Base-by-base conservation (phyloP, 1,140 invertebrate species). In the Coenobita brevimanus region DNA sequence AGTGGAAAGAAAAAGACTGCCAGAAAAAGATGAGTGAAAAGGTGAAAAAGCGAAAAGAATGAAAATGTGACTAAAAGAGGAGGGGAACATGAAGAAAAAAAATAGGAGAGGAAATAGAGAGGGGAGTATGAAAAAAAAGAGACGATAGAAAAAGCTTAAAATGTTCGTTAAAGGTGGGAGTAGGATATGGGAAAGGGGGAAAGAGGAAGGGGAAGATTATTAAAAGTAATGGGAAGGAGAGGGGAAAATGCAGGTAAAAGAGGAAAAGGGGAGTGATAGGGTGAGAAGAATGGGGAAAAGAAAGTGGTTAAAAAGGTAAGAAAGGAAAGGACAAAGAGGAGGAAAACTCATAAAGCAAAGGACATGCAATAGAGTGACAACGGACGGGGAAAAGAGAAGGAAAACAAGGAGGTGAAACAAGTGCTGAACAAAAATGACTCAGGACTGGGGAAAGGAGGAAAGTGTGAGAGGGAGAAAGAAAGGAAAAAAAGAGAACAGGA, bases 401-500 rank as follows among this genome's bases (percentile, higher is more conserved):
- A 67, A 33, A 67, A 33, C 27, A 43, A 46, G 75, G 30, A 24
- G 50, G 4, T 15, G 43, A 46, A 24, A 78, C 38, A 46, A 43
- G 46, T 36, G 43, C n/a, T 36, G 71, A 75, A 38, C 33, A 38
- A 75, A n/a, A 75, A 38, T 36, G 38, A 75, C n/a, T 36, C n/a
- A 75, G 71, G 41, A n/a, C n/a, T n/a, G 41, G 30, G 38, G 71
- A 75, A 38, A 75, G 38, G 38, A n/a, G 38, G 30, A 75, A 38
- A 36, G 38, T 33, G 38, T 33, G 71, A 75, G 38, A 75, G 71
- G 41, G 71, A 46, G 71, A 75, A 30, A 17, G 67, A 30, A 30
- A 69, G 30, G 36, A 38, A 15, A 1, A 33, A 36, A 73, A 0
- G 17, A 10, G 36, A 17, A 36, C 3, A 36, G 13, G 17, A 38